Evolutionary conservation across 2,113 vertebrate genomes (phyloP).

Genomic region (Psittacara wagleri): DNA sequence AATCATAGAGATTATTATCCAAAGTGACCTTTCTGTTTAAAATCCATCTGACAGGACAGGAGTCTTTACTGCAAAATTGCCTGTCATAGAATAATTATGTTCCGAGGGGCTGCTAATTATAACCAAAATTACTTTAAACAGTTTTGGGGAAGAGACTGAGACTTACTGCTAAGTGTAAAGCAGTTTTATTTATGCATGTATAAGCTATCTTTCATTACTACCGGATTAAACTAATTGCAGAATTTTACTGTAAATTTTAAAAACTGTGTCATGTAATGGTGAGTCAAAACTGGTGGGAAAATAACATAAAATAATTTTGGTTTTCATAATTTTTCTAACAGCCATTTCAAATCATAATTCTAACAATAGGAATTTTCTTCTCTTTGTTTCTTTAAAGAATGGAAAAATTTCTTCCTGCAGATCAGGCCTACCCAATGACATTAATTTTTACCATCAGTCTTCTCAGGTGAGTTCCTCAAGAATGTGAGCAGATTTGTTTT

Average conservation of each 20-base stretch:
- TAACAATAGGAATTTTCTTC: neutral
- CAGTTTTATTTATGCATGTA: constrained; percentile 6
- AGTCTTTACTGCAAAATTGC: neutral
- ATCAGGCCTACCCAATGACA: neutral
- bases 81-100: neutral
- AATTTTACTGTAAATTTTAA: neutral
- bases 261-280: neutral
- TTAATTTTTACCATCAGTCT: neutral
- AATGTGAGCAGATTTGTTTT: neutral
- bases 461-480: neutral
- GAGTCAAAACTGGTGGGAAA: neutral
- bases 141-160: neutral
- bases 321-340: neutral
- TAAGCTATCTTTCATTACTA: neutral
- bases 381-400: neutral
- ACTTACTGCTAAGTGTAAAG: neutral
- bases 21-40: constrained; percentile 1
- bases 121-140: constrained; percentile 16
- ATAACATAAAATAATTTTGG: neutral
- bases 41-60: neutral
- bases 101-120: constrained; percentile 13
- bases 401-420: neutral
- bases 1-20: neutral
- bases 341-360: neutral
- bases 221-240: constrained; percentile 15